Percentiles rank a stretch among this genome's conserved stretches.
phyloP scores from a whole-genome alignment of 2,888 invertebrate species.

The Meiosimyza decipiens region DNA sequence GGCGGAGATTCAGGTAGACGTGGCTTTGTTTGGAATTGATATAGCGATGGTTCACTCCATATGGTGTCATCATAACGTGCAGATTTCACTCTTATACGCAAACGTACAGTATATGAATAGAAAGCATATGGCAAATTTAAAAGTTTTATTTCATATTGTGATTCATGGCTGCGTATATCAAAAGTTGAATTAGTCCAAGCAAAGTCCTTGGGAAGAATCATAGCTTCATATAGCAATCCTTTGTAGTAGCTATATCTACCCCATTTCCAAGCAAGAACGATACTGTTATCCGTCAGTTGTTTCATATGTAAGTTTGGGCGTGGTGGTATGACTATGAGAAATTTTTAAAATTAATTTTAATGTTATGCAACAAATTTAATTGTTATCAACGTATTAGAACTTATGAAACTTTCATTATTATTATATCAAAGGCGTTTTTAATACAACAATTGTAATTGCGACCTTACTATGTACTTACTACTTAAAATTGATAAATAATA shows the following conservation, averaged over 20 bases:
- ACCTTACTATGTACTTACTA: no score
- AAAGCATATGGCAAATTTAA: conserved; percentile 43
- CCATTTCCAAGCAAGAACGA: conserved; percentile 49
- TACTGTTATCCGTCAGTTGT: conserved; percentile 48
- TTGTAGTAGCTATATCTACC: conserved; percentile 49
- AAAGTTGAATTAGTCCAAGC: conserved; percentile 42
- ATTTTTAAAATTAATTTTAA: neutral
- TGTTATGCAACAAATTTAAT: no score
- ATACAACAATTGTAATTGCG: no score
- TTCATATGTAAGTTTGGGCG: conserved; percentile 46
- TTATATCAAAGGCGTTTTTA: no score
- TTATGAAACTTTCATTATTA: no score
- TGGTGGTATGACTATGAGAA: conserved; percentile 50
- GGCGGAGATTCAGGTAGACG: conserved; percentile 74
- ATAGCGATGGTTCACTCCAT: conserved; percentile 77
- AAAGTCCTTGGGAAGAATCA: conserved; percentile 45
- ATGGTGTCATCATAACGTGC: conserved; percentile 69
- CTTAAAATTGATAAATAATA: no score
- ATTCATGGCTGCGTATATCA: conserved; percentile 42
- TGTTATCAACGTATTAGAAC: no score
- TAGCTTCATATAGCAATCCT: conserved; percentile 49
- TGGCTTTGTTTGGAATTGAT: conserved; percentile 71
- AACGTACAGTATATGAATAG: conserved; percentile 67
- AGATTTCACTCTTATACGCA: conserved; percentile 72
- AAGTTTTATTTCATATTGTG: conserved; percentile 42